These are phyloP conservation scores for Sitobion miscanthi DNA, from an alignment of 1,140 invertebrate genomes.

Conservation along the genomic window DNA sequence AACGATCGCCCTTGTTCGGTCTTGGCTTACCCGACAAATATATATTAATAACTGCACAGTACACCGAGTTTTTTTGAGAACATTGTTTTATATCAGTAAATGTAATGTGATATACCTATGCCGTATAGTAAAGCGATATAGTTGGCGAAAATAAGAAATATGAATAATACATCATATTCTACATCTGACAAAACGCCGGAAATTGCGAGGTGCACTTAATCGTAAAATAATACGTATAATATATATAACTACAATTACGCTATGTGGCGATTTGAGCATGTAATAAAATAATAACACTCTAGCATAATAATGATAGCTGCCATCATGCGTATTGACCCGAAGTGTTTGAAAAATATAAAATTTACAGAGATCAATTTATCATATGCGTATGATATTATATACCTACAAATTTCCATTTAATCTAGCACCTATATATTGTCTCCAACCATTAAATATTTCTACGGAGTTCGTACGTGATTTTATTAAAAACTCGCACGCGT, in stretches of 20 bases:
- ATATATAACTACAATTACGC: not conserved
- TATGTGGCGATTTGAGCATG: not conserved
- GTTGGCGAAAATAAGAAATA: not conserved
- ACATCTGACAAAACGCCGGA: too few relatives aligned
- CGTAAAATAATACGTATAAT: not conserved
- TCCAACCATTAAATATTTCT: not conserved
- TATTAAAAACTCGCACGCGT: conserved; percentile 17
- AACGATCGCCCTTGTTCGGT: not conserved
- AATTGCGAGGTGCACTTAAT: not conserved
- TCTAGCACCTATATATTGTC: not conserved
- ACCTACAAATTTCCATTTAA: not conserved
- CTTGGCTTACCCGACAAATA: not conserved
- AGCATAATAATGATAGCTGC: not conserved
- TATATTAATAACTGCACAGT: too few relatives aligned
- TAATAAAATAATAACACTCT: not conserved
- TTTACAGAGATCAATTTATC: not conserved
- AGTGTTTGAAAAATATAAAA: not conserved
- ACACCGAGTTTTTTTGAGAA: not conserved
- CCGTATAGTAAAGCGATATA: not conserved
- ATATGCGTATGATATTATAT: not conserved
- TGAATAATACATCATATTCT: not conserved
- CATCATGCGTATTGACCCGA: not conserved
- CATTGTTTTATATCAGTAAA: not conserved
- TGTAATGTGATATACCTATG: not conserved
- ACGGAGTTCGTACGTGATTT: not conserved